A percentile compares a stretch with the other conserved stretches of the same genome.
Conservation (phyloP, 30 jellyfish, hydroid and myxozoan genomes). For the Chrysaora quinquecirrha region DNA sequence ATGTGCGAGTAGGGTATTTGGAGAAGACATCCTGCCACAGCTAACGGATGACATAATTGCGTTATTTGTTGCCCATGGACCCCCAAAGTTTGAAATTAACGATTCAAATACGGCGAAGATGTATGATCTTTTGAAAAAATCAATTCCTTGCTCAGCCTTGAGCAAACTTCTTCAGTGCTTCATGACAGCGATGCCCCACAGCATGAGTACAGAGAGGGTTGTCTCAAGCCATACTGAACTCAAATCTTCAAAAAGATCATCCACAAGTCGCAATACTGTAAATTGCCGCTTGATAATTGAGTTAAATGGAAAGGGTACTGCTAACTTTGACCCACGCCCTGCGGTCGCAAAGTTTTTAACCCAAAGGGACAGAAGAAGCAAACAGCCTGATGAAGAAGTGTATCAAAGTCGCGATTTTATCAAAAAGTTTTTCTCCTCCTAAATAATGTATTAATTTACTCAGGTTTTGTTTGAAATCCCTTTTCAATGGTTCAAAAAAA, state of each 20-base stretch:
- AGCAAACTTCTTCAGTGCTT: conserved; percentile 4
- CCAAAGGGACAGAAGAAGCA: too few relatives aligned
- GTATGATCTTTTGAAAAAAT: background rate
- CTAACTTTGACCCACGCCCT: conserved; percentile 12
- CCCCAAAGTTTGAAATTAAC: conserved; percentile 3
- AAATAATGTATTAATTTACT: too few relatives aligned
- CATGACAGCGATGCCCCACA: conserved; percentile 20
- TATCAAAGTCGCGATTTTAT: too few relatives aligned
- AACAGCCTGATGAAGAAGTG: conserved; percentile 2
- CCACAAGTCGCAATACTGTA: background rate
- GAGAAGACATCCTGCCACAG: conserved; percentile 2
- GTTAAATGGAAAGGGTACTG: conserved; percentile 16
- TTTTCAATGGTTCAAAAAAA: too few relatives aligned
- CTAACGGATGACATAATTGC: background rate
- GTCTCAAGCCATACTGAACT: background rate
- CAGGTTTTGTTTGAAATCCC: too few relatives aligned
- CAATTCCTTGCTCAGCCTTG: background rate
- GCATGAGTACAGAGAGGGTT: conserved; percentile 10
- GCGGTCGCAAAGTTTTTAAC: too few relatives aligned
- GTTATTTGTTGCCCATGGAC: background rate
- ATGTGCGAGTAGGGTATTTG: conserved; percentile 1
- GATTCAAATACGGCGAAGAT: conserved; percentile 14
- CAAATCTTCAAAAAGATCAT: conserved; percentile 10
- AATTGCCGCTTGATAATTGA: background rate
- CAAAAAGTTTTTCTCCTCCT: too few relatives aligned